These are phyloP conservation scores for human DNA, from an alignment of 2,113 vertebrate species.

Conservation along the genomic window DNA sequence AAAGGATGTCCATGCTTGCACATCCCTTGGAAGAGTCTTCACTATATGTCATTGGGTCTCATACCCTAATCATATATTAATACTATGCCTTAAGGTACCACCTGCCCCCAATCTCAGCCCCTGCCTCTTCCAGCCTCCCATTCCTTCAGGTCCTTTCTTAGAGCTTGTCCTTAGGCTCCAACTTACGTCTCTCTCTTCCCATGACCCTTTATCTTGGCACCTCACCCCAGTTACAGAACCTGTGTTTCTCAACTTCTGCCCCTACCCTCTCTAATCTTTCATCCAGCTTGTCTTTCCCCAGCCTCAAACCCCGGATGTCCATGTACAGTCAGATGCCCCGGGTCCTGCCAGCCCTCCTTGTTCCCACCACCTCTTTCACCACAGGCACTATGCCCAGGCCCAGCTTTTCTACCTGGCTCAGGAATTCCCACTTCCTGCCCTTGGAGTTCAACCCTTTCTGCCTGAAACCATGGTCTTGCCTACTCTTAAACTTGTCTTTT, in stretches of 20 bases:
- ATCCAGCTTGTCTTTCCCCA: neutral
- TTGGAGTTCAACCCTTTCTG: neutral
- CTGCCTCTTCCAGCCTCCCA: neutral
- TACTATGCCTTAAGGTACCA: neutral
- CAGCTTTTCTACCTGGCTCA: neutral
- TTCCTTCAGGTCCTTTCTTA: too few relatives aligned
- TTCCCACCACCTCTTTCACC: neutral
- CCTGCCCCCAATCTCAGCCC: neutral
- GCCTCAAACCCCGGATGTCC: too few relatives aligned
- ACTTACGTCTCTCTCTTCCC: too few relatives aligned
- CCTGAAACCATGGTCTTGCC: neutral
- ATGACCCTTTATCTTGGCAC: neutral
- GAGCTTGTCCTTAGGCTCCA: neutral
- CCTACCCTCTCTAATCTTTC: neutral
- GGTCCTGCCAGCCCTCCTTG: neutral
- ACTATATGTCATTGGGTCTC: too few relatives aligned
- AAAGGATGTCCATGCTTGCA: neutral
- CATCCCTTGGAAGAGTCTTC: neutral
- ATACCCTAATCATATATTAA: neutral
- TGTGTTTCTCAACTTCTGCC: neutral
- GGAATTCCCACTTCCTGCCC: neutral
- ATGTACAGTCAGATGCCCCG: rapidly evolving
- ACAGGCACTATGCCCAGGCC: neutral
- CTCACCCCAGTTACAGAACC: neutral
- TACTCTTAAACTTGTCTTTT: neutral